phyloP scores from a whole-genome alignment of 2,113 vertebrate genomes.

The Zootoca vivipara region DNA sequence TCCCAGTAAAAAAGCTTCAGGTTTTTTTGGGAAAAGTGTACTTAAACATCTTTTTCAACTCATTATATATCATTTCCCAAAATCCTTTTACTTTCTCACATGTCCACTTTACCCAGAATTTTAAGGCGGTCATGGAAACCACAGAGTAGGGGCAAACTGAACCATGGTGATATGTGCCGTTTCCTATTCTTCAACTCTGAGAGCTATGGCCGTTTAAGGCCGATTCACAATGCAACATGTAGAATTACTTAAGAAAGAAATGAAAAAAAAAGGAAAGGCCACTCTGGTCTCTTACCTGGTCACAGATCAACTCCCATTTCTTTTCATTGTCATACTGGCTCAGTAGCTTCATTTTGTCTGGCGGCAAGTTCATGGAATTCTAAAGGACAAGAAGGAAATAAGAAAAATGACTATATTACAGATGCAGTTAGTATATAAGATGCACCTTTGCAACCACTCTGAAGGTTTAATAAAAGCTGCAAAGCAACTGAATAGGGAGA shows the following conservation, averaged over 20 bases:
- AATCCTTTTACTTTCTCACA: too few relatives aligned
- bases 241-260: background rate
- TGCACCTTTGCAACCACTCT: background rate
- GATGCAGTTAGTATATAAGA: background rate
- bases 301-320: slow-evolving; percentile 97
- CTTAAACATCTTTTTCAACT: too few relatives aligned
- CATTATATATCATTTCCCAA: too few relatives aligned
- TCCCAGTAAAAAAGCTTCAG: too few relatives aligned
- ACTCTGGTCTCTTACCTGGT: slow-evolving; percentile 79
- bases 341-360: slow-evolving; percentile 91
- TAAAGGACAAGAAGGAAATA: slow-evolving; percentile 55
- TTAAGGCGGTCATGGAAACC: too few relatives aligned
- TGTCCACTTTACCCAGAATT: too few relatives aligned
- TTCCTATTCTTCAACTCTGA: too few relatives aligned
- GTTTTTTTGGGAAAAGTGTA: too few relatives aligned
- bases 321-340: slow-evolving; percentile 95
- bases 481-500: background rate
- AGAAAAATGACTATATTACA: background rate
- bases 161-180: too few relatives aligned
- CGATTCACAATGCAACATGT: background rate
- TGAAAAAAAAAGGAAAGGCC: too few relatives aligned
- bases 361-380: slow-evolving; percentile 96
- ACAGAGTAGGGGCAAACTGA: background rate
- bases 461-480: too few relatives aligned
- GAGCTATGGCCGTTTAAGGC: background rate